These are phyloP conservation scores for Ectropis grisescens DNA, from an alignment of 1,140 invertebrate genomes.

Conservation along the genomic window DNA sequence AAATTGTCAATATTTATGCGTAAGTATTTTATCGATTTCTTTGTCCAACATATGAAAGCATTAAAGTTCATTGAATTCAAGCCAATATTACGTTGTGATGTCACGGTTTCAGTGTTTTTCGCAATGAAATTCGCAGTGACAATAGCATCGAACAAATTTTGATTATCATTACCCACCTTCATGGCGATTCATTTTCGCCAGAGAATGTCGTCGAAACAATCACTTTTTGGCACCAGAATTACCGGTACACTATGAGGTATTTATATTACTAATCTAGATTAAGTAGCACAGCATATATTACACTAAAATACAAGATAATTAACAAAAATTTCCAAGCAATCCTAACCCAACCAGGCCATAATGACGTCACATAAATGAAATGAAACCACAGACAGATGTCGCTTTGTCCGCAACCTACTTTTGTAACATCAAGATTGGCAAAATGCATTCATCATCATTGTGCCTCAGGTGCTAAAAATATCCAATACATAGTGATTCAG, in stretches of 20 bases:
- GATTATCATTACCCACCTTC: slow-evolving; percentile 78
- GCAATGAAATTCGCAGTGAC: slow-evolving; percentile 48
- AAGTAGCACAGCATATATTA: slow-evolving; percentile 73
- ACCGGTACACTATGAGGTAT: slow-evolving; percentile 55
- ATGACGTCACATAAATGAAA: slow-evolving; percentile 75
- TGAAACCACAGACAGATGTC: slow-evolving; percentile 7
- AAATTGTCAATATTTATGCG: slow-evolving; percentile 45
- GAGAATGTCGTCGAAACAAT: slow-evolving; percentile 65
- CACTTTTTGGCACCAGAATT: slow-evolving; percentile 58
- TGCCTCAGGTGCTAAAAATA: too few relatives aligned
- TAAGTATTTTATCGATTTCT: slow-evolving; percentile 17
- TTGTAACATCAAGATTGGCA: too few relatives aligned
- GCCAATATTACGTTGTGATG: slow-evolving; percentile 3
- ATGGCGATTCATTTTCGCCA: slow-evolving; percentile 85
- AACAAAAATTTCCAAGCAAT: slow-evolving; percentile 78
- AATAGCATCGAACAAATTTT: slow-evolving; percentile 68
- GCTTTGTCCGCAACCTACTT: too few relatives aligned
- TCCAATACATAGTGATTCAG: not conserved
- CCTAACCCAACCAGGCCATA: slow-evolving; percentile 81
- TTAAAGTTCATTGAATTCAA: slow-evolving; percentile 6
- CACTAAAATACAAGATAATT: slow-evolving; percentile 74
- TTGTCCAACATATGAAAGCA: slow-evolving; percentile 9
- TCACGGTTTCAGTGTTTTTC: slow-evolving; percentile 17
- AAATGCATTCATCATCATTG: too few relatives aligned
- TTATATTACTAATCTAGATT: slow-evolving; percentile 68